phyloP scores from a whole-genome alignment of 2,888 invertebrate species.

The Trissolcus japonicus region DNA sequence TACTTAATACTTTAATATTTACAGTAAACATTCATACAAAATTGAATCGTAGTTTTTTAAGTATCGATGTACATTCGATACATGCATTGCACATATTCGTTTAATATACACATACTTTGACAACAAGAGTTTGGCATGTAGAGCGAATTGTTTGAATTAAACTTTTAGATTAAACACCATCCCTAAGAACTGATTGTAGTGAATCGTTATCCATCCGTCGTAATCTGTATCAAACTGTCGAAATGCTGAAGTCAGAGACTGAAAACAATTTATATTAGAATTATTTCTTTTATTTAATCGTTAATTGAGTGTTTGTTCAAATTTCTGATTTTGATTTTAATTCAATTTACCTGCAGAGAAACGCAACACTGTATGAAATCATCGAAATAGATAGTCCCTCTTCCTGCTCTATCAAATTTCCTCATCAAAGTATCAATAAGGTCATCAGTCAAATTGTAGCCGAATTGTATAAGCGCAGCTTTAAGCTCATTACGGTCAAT shows the following conservation, averaged over 20 bases:
- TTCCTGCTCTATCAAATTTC: slow-evolving; percentile 96
- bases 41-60: background rate
- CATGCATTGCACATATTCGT: background rate
- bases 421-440: slow-evolving; percentile 88
- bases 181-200: slow-evolving; percentile 95
- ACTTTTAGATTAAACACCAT: slow-evolving; percentile 92
- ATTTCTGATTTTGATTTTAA: background rate
- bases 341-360: slow-evolving; percentile 86
- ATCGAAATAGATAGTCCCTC: slow-evolving; percentile 95
- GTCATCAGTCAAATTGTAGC: slow-evolving; percentile 89
- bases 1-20: slow-evolving; percentile 14
- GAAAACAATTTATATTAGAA: slow-evolving; percentile 67
- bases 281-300: background rate
- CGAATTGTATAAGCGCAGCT: slow-evolving; percentile 92
- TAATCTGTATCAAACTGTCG: slow-evolving; percentile 92
- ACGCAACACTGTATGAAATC: slow-evolving; percentile 99
- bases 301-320: background rate
- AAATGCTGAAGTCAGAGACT: slow-evolving; percentile 94
- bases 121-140: slow-evolving; percentile 24
- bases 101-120: slow-evolving; percentile 4
- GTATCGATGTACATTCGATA: background rate
- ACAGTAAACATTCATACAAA: slow-evolving; percentile 21
- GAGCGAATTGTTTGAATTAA: slow-evolving; percentile 61
- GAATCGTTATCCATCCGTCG: slow-evolving; percentile 96
- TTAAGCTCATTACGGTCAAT: slow-evolving; percentile 94